Percentiles rank a stretch among this genome's conserved stretches.
Conservation (phyloP, 53 echinoderm and acorn worm genomes). For the Patiria pectinifera region DNA sequence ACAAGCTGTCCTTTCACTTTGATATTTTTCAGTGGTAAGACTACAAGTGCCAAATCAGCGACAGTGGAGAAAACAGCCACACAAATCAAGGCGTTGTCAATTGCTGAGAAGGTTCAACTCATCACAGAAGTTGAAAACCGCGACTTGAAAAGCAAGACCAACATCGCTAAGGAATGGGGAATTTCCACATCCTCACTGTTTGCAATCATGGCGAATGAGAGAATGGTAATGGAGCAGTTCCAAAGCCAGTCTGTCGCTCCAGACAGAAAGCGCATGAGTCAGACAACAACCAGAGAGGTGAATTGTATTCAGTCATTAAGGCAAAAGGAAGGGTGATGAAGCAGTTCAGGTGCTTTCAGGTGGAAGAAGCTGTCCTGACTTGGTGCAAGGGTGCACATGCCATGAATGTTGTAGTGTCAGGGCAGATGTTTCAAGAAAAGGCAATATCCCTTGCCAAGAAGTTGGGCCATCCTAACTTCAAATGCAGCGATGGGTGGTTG, state of each 20-base stretch:
- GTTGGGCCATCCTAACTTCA: conserved; percentile 54
- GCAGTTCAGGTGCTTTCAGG: conserved; percentile 17
- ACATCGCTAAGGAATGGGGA: conserved; percentile 27
- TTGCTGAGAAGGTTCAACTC: not conserved
- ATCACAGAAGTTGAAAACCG: conserved; percentile 24
- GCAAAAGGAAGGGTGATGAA: conserved; percentile 14
- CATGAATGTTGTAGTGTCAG: conserved; percentile 22
- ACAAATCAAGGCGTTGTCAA: no score
- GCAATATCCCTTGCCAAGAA: conserved; percentile 33
- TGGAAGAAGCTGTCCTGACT: conserved; percentile 51
- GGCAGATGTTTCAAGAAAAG: conserved; percentile 52
- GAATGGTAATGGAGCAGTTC: conserved; percentile 14
- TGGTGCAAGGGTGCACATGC: conserved; percentile 46
- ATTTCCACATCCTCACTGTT: conserved; percentile 32
- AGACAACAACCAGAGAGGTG: no score
- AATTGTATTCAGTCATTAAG: conserved; percentile 31
- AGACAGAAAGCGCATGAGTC: conserved; percentile 39
- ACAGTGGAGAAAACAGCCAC: no score
- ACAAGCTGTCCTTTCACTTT: no score
- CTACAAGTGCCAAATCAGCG: no score
- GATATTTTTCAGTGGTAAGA: no score
- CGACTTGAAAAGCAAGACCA: not conserved
- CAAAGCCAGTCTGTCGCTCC: conserved; percentile 5
- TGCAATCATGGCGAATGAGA: conserved; percentile 33
- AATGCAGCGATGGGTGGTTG: conserved; percentile 71